Conservation (phyloP, 2,888 invertebrate genomes). For the Folsomia candida region DNA sequence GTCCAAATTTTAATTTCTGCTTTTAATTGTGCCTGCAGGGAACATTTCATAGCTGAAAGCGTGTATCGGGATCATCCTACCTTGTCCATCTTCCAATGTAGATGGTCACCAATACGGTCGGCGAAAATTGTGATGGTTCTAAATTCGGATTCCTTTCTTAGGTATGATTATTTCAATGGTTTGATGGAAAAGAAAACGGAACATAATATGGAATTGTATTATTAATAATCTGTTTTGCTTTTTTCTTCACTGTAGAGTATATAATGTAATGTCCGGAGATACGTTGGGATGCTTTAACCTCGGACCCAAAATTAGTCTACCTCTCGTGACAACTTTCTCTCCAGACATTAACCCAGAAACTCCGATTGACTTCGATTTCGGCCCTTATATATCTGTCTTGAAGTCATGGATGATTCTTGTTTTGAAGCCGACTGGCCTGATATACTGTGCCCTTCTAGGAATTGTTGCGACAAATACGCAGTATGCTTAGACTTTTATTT, state of each 20-base stretch:
- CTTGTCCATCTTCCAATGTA: slow-evolving; percentile 37
- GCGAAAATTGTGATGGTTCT: slow-evolving; percentile 16
- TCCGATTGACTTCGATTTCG: slow-evolving; percentile 41
- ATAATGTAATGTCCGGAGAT: slow-evolving; percentile 28
- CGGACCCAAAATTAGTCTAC: slow-evolving; percentile 11
- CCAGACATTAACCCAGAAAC: slow-evolving; percentile 32
- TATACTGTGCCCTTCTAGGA: slow-evolving; percentile 36
- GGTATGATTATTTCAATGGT: neutral
- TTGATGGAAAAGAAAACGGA: neutral
- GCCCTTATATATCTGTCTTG: slow-evolving; percentile 35
- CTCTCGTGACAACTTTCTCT: slow-evolving; percentile 25
- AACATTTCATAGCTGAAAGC: slow-evolving; percentile 20
- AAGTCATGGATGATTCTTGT: slow-evolving; percentile 36
- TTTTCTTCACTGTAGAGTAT: slow-evolving; percentile 26
- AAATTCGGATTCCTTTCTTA: slow-evolving; percentile 29
- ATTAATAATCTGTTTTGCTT: no score
- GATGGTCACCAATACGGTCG: slow-evolving; percentile 29
- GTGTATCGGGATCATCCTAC: slow-evolving; percentile 37
- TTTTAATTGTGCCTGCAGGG: neutral
- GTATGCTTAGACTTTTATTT: slow-evolving; percentile 1
- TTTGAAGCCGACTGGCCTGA: slow-evolving; percentile 31
- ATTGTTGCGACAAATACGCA: slow-evolving; percentile 17
- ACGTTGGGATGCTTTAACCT: slow-evolving; percentile 20
- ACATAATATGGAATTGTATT: neutral
- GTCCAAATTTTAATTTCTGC: neutral